Percentiles rank a stretch among this genome's conserved stretches.
Conservation (phyloP, 2,797 vertebrate species). For the Champsocephalus gunnari region DNA sequence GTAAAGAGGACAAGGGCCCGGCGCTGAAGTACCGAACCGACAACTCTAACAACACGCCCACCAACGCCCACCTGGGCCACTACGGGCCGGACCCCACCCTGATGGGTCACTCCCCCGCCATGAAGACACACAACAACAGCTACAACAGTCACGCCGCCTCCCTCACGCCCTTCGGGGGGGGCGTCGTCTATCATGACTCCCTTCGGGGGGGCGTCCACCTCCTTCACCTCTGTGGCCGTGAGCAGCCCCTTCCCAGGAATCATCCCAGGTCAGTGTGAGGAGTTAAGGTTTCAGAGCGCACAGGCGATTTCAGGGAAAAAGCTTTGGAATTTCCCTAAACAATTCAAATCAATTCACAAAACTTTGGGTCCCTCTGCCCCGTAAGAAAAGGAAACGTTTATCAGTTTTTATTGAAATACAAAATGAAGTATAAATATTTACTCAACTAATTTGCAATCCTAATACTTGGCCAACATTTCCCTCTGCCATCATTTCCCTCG, state of each 20-base stretch:
- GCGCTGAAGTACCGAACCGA: slow-evolving; percentile 91
- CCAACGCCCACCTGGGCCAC: slow-evolving; percentile 85
- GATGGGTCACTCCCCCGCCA: slow-evolving; percentile 86
- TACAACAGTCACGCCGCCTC: slow-evolving; percentile 89
- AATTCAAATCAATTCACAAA: slow-evolving; percentile 16
- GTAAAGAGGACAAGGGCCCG: slow-evolving; percentile 95
- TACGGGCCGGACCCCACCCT: slow-evolving; percentile 92
- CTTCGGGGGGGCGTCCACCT: slow-evolving; percentile 92
- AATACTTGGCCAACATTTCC: neutral
- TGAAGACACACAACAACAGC: slow-evolving; percentile 90
- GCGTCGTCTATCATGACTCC: slow-evolving; percentile 88
- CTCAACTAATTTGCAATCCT: slow-evolving; percentile 3
- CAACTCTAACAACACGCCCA: slow-evolving; percentile 82
- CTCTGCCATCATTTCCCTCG: neutral
- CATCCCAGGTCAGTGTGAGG: slow-evolving; percentile 88
- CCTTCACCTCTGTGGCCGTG: slow-evolving; percentile 90
- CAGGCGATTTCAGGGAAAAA: neutral
- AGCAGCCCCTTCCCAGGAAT: slow-evolving; percentile 91
- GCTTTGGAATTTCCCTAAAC: neutral
- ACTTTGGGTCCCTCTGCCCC: neutral
- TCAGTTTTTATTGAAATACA: neutral
- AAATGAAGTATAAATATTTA: neutral
- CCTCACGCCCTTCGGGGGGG: slow-evolving; percentile 82
- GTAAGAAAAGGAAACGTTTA: neutral
- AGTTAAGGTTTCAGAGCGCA: neutral